Percentiles rank a stretch among this genome's conserved stretches.
These are phyloP conservation scores for Telmatherina bonti DNA, from an alignment of 2,797 vertebrate genomes.

Conservation along the genomic window DNA sequence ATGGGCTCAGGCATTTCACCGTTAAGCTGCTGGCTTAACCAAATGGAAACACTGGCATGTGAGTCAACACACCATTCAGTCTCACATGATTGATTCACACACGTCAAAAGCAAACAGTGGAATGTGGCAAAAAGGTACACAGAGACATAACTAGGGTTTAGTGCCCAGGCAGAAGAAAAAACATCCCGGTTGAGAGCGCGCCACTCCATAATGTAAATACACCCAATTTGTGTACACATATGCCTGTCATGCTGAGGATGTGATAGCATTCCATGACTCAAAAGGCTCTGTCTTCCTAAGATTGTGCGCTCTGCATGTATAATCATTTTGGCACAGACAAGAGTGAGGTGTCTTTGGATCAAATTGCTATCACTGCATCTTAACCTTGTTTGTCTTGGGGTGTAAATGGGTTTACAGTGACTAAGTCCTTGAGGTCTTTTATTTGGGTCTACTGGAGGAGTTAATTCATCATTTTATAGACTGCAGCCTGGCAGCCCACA, in stretches of 20 bases:
- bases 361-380: constrained; percentile 57
- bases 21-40: constrained; percentile 78
- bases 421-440: constrained; percentile 43
- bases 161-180: constrained; percentile 73
- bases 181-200: constrained; percentile 69
- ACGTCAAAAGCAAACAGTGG: constrained; percentile 82
- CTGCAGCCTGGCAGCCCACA: constrained; percentile 55
- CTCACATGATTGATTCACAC: constrained; percentile 84
- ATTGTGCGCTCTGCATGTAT: constrained; percentile 45
- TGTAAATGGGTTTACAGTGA: constrained; percentile 44
- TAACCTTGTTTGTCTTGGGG: constrained; percentile 69
- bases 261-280: constrained; percentile 51
- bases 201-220: constrained; percentile 78
- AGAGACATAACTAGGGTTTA: constrained; percentile 81
- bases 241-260: constrained; percentile 53
- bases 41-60: constrained; percentile 84
- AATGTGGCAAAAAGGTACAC: constrained; percentile 83
- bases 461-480: constrained; percentile 63
- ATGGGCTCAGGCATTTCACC: constrained; percentile 74
- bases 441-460: constrained; percentile 53
- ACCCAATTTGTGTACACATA: constrained; percentile 60
- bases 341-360: constrained; percentile 33
- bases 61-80: constrained; percentile 80
- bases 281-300: constrained; percentile 32
- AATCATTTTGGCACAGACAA: constrained; percentile 40